These are phyloP conservation scores for Oceanodroma leucorhoa DNA, from an alignment of 2,797 vertebrate species.

Conservation along the genomic window DNA sequence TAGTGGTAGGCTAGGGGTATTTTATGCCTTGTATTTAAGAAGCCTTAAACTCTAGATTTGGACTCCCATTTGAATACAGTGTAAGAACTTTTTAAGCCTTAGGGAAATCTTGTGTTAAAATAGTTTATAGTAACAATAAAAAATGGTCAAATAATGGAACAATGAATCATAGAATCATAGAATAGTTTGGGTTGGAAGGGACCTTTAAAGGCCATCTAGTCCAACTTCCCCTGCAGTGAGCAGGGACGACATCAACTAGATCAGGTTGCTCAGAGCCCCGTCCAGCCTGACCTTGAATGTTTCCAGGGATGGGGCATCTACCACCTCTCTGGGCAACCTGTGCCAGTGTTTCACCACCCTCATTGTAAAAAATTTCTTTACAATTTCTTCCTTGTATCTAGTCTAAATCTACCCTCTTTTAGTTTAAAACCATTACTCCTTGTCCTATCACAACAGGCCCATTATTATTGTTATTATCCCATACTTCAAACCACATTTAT, in stretches of 20 bases:
- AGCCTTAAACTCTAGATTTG: neutral
- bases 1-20: neutral
- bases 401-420: neutral
- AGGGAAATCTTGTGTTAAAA: neutral
- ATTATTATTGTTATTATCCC: neutral
- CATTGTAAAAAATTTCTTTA: neutral
- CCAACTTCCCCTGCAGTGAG: neutral
- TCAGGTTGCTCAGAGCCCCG: neutral
- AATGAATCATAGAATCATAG: neutral
- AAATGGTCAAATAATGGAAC: neutral
- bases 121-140: neutral
- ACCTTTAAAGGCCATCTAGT: neutral
- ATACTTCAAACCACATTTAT: neutral
- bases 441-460: neutral
- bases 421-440: neutral
- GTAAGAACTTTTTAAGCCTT: neutral
- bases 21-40: neutral
- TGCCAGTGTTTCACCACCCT: neutral
- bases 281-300: neutral
- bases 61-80: neutral
- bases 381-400: neutral
- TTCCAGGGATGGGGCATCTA: neutral
- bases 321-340: neutral
- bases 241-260: neutral
- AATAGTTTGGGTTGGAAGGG: neutral